A percentile compares a stretch with the other conserved stretches of the same genome.
These are phyloP conservation scores for Emydoidea blandingii DNA, from an alignment of 2,797 vertebrate species.

Conservation along the genomic window DNA sequence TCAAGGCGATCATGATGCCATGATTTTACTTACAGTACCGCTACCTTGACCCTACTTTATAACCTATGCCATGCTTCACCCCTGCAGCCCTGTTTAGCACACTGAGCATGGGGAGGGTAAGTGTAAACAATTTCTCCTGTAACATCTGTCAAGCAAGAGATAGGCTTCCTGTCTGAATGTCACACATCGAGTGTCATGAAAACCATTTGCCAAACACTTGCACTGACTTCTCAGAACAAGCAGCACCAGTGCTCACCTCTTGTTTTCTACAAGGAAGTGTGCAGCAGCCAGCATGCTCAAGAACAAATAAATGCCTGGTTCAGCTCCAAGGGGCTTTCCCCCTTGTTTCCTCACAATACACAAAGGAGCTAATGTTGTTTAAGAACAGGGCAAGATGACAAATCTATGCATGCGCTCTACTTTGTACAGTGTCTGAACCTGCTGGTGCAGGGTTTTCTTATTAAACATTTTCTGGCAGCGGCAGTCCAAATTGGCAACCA, in stretches of 20 bases:
- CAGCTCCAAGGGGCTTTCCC: conserved; percentile 67
- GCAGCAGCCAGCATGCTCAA: conserved; percentile 47
- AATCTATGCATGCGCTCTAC: conserved; percentile 63
- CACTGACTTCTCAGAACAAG: conserved; percentile 30
- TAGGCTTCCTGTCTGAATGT: background rate
- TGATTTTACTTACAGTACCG: background rate
- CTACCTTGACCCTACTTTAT: background rate
- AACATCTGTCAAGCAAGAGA: background rate
- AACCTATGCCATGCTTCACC: background rate
- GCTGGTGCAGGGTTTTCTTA: conserved; percentile 65
- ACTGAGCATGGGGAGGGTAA: background rate
- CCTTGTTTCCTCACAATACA: conserved; percentile 61
- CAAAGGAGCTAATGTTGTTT: conserved; percentile 70
- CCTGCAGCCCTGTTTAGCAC: background rate
- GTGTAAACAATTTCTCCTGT: background rate
- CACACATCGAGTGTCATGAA: background rate
- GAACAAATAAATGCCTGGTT: conserved; percentile 73
- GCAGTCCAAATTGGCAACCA: conserved; percentile 35
- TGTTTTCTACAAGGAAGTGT: conserved; percentile 52
- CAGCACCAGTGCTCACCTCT: conserved; percentile 55
- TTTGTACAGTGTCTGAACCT: conserved; percentile 72
- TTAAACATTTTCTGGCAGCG: conserved; percentile 69
- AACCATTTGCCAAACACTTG: conserved; percentile 19
- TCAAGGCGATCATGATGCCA: background rate
- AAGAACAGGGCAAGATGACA: conserved; percentile 64